Evolutionary conservation across 2,797 vertebrate species (phyloP), one percentile per base, ranked within the genome.

Genomic region (Corythornis leucogaster): DNA sequence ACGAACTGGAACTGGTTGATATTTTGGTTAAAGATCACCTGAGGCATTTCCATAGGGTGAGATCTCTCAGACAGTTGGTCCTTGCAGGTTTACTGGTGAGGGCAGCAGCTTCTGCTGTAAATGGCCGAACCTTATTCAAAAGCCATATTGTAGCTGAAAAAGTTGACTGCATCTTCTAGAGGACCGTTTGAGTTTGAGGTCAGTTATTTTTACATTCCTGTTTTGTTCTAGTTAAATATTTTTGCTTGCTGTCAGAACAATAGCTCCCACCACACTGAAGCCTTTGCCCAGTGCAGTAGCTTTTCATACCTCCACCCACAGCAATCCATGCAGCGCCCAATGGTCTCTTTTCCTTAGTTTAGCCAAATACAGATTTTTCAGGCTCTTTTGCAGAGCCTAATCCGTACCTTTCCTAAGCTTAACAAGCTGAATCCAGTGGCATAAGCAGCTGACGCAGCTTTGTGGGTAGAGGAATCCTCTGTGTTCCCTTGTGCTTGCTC

Each of bases 281-380:
- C 54, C 61, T 58, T 78, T 0, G 1, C 53, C 50, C 43, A 15
- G 51, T 24, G 30, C 51, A 20, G 53, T 26, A 42, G 75, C 82
- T 79, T 91, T 66, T 50, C 19, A n/a, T 43, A 63, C 40, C 28
- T 63, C 61, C 14, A n/a, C 61, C 28, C 42, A 20, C 19, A 61
- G 84, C 67, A n/a, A 62, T 28, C 30, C 50, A 8, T 4, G 35
- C 59, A 5, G 5, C 2, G 4, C 63, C 74, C 78, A 64, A 88
- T 64, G 79, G 80, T 85, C 90, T 92, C 86, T 89, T 75, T 86
- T 90, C 69, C 81, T 93, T 87, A 18, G 42, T 78, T 82, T 9
- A 71, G 92, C 87, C 95, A 96, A 96, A 93, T 93, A 90, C 55
- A 94, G 90, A 24, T 35, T 91, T 79, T 89, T 38, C 76, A 87